Conservation (phyloP, 2,113 vertebrate genomes). For the Lophura nycthemera region DNA sequence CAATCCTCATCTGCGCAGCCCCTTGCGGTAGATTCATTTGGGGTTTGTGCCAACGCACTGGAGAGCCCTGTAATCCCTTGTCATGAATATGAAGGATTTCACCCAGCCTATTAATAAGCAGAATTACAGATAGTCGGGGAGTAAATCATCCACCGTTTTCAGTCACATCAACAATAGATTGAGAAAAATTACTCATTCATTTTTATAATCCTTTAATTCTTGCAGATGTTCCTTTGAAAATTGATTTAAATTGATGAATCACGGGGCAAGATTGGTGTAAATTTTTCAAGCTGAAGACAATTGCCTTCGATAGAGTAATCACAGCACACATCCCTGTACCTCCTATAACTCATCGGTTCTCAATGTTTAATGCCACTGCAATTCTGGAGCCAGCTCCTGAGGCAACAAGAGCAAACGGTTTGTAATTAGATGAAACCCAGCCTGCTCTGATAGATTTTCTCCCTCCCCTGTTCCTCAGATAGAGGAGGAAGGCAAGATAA, state of each 20-base stretch:
- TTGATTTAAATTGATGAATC: slow-evolving; percentile 47
- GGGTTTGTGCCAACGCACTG: slow-evolving; percentile 20
- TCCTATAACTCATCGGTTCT: not conserved
- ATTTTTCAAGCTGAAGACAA: not conserved
- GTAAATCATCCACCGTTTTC: slow-evolving; percentile 30
- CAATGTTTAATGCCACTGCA: not conserved
- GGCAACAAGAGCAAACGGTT: not conserved
- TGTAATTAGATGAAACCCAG: not conserved
- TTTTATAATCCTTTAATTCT: slow-evolving; percentile 62
- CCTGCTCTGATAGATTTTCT: not conserved
- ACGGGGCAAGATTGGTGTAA: not conserved
- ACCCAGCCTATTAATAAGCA: slow-evolving; percentile 30
- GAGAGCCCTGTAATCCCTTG: slow-evolving; percentile 45
- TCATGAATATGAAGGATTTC: slow-evolving; percentile 36
- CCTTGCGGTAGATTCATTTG: not conserved
- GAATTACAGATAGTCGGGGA: slow-evolving; percentile 33
- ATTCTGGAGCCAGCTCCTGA: not conserved
- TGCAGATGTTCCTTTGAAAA: slow-evolving; percentile 24
- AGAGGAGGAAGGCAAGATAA: not conserved
- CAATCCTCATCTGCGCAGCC: not conserved
- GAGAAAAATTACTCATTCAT: slow-evolving; percentile 48
- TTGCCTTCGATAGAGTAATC: not conserved
- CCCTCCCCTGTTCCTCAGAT: not conserved
- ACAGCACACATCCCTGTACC: not conserved
- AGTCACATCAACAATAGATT: slow-evolving; percentile 15